Conservation (phyloP, 2,797 vertebrate species). For the Thamnophis elegans region DNA sequence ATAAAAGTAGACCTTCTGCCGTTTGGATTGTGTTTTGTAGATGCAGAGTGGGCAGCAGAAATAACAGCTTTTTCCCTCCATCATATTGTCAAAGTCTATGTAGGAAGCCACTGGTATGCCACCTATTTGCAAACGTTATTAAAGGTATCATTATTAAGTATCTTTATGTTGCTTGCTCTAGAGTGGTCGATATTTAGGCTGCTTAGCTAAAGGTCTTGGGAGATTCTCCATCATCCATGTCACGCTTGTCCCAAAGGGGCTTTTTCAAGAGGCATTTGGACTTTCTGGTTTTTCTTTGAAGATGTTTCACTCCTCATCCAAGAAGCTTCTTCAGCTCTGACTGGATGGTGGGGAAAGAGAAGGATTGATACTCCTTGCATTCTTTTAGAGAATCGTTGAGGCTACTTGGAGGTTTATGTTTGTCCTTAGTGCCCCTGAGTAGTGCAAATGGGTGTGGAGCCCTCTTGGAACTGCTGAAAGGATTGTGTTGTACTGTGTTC, state of each 20-base stretch:
- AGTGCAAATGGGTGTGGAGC: too few species aligned
- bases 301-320: neutral
- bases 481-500: too few species aligned
- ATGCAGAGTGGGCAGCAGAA: constrained; percentile 60
- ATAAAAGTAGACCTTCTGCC: neutral
- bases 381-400: neutral
- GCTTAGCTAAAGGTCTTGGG: neutral
- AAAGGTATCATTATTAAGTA: constrained; percentile 58
- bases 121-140: constrained; percentile 69
- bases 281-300: neutral
- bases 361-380: neutral
- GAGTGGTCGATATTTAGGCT: neutral
- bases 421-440: too few species aligned
- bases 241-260: neutral
- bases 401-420: neutral
- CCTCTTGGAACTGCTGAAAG: too few species aligned
- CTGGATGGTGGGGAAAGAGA: neutral
- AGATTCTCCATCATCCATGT: neutral
- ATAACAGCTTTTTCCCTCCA: constrained; percentile 60
- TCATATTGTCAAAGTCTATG: constrained; percentile 72
- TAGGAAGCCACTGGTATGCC: constrained; percentile 72
- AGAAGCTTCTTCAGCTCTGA: neutral
- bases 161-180: neutral
- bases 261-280: too few species aligned
- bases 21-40: constrained; percentile 45